Evolutionary conservation across 2,888 invertebrate species (phyloP).

Genomic region (Leptogaster cylindrica): DNA sequence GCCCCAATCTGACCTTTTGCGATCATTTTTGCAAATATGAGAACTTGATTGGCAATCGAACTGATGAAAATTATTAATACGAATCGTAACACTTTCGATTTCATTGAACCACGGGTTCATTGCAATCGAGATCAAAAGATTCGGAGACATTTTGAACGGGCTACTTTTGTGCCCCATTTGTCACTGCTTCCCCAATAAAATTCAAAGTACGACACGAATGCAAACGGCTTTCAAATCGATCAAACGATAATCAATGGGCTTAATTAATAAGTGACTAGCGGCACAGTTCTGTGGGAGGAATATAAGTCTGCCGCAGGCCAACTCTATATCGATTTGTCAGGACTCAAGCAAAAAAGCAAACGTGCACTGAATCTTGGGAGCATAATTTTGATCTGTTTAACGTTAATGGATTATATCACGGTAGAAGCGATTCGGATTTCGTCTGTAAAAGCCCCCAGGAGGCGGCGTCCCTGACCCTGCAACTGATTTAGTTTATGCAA

Average conservation of each 20-base stretch:
- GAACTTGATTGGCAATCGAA: no score
- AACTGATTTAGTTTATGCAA: not conserved
- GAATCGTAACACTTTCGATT: not conserved
- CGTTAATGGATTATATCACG: not conserved
- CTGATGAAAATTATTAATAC: no score
- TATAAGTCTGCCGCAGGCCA: not conserved
- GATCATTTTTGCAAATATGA: no score
- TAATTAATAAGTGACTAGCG: not conserved
- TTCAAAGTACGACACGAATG: not conserved
- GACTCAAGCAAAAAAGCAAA: not conserved
- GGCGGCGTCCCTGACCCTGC: not conserved
- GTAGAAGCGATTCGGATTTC: not conserved
- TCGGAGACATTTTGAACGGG: not conserved
- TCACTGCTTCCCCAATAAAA: not conserved
- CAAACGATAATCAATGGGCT: not conserved
- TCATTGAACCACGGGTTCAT: not conserved
- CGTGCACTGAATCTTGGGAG: not conserved
- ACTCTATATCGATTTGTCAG: not conserved
- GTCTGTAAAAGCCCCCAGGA: no score
- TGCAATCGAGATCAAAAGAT: not conserved
- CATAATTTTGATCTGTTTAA: not conserved
- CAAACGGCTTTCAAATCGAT: not conserved
- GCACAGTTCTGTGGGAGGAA: not conserved
- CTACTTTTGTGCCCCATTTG: not conserved
- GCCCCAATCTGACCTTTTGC: no score